Percentiles rank a stretch among this genome's conserved stretches.
These are phyloP conservation scores for Drosophila pruinosa DNA, from an alignment of 1,140 invertebrate species.

Conservation along the genomic window DNA sequence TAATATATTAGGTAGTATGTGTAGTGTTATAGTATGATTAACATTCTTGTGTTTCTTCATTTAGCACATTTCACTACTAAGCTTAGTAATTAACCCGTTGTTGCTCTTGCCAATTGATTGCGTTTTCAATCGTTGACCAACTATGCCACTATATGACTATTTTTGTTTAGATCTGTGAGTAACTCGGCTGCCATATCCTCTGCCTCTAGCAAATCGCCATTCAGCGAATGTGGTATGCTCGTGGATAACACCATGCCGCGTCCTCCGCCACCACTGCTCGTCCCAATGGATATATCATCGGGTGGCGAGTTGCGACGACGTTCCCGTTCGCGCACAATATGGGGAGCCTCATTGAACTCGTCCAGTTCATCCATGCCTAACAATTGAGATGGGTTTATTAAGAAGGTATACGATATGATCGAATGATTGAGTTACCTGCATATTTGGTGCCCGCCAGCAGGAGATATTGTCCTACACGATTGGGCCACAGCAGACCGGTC, in stretches of 20 bases:
- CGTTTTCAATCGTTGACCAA: conserved; percentile 17
- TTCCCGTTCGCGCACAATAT: conserved; percentile 83
- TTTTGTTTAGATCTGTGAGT: conserved; percentile 81
- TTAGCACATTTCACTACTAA: conserved; percentile 73
- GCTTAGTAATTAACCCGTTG: conserved; percentile 69
- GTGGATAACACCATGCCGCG: conserved; percentile 69
- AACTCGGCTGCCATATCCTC: conserved; percentile 75
- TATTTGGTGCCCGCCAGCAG: conserved; percentile 88
- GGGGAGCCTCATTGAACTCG: conserved; percentile 96
- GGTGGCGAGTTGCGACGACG: conserved; percentile 68
- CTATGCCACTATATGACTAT: conserved; percentile 82
- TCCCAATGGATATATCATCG: conserved; percentile 67
- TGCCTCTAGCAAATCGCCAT: conserved; percentile 75
- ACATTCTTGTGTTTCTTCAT: conserved; percentile 50
- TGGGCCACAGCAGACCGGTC: conserved; percentile 96
- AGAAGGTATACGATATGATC: neutral
- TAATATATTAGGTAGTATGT: conserved; percentile 21
- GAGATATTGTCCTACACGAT: conserved; percentile 94
- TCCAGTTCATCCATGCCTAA: conserved; percentile 92
- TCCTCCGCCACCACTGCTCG: conserved; percentile 22
- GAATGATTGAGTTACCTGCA: conserved; percentile 81
- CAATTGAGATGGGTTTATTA: conserved; percentile 72
- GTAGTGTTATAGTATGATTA: conserved; percentile 47
- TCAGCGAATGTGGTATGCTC: conserved; percentile 71
- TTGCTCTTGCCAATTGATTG: conserved; percentile 19